Evolutionary conservation across 2,113 vertebrate species (phyloP), one percentile per base, ranked within the genome.

Genomic region (Macquaria ambigua): DNA sequence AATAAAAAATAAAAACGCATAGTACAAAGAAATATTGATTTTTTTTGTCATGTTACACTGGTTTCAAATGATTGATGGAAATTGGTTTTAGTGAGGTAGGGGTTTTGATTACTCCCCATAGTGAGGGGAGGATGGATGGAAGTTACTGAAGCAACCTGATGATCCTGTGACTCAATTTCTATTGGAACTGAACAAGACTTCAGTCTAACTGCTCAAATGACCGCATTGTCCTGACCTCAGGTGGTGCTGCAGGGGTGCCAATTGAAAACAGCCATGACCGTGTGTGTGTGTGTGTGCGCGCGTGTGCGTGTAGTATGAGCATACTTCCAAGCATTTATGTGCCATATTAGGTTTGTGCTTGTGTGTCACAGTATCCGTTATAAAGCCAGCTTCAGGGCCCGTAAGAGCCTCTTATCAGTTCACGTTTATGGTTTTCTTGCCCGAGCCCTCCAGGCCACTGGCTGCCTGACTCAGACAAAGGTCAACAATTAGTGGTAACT

Each of bases 401-500:
- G 18, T 39, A 75, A 69, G 37, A 86, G 82, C 58, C 62, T 83
- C 61, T 88, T 31, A 83, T 92, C 81, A 77, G 70, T 79, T 88
- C 59, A 71, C 10, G 14, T 84, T 86, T 69, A 20, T 75, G 52
- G 41, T 84, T 28, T 20, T 90, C 61, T 85, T 82, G 31, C 86
- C 89, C 69, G 28, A 75, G 62, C 86, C 89, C 90, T 91, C n/a
- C 74, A 84, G 91, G 90, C 91, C 87, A 74, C 79, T 79, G 87
- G 79, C 55, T 56, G 70, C 64, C 53, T 83, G 90, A 94, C 89
- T 94, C 88, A 91, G 31, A 75, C 50, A 90, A 87, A 94, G 93
- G 93, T 92, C 92, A 92, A 71, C 86, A 92, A 92, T 94, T 94
- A 90, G 59, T 63, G 74, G 59, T 62, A 50, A 76, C 48, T 79